Conservation (phyloP, 2,113 vertebrate genomes). For the Tachuris rubrigastra region DNA sequence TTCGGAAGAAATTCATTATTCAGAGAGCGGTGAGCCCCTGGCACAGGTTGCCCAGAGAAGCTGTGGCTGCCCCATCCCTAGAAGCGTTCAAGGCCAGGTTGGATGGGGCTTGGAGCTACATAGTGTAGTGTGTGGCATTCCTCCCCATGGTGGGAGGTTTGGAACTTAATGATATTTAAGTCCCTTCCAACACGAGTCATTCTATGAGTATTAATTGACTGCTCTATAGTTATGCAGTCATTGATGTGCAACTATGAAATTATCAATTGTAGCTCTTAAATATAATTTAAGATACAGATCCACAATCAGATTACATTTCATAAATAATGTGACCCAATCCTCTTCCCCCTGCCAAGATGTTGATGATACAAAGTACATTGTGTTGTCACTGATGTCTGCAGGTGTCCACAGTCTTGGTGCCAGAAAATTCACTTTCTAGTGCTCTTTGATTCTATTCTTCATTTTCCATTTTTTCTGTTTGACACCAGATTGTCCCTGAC, state of each 20-base stretch:
- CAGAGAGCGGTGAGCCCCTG: fast-evolving
- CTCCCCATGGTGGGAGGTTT: background rate
- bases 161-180: background rate
- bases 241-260: background rate
- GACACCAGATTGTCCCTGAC: background rate
- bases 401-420: fast-evolving
- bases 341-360: fast-evolving
- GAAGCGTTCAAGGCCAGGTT: background rate
- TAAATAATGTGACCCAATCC: background rate
- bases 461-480: background rate
- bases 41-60: background rate
- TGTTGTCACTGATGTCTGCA: background rate
- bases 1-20: background rate
- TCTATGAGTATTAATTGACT: background rate
- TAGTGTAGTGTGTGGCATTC: background rate
- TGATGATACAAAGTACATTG: background rate
- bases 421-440: background rate
- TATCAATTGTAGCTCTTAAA: background rate
- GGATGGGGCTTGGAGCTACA: fast-evolving
- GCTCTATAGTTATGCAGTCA: background rate
- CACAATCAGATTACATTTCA: background rate
- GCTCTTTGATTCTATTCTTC: background rate
- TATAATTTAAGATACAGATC: background rate
- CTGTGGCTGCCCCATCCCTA: background rate
- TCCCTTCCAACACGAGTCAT: background rate